phyloP scores from a whole-genome alignment of 1,140 invertebrate genomes.

The Bombus breviceps region DNA sequence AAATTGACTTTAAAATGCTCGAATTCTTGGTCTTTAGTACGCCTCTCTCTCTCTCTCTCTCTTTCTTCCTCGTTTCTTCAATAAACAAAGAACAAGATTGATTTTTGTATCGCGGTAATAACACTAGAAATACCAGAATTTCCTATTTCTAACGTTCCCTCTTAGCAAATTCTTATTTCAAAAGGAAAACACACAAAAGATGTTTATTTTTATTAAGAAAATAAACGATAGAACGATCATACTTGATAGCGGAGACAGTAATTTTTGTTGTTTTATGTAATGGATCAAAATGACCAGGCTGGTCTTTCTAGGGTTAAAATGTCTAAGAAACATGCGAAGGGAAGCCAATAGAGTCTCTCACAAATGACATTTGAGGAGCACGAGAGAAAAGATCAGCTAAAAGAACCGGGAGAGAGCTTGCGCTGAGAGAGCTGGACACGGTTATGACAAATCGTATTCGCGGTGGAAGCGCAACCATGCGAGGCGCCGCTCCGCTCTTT shows the following conservation, averaged over 20 bases:
- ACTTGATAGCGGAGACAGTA: no score
- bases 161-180: no score
- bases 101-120: not conserved
- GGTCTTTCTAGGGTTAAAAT: not conserved
- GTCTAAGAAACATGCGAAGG: not conserved
- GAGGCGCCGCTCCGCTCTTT: slow-evolving; percentile 16
- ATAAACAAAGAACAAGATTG: not conserved
- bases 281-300: not conserved
- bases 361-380: slow-evolving; percentile 21
- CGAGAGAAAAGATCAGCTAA: slow-evolving; percentile 56
- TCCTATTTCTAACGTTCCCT: no score
- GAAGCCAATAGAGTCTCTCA: slow-evolving; percentile 39
- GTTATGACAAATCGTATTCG: slow-evolving; percentile 47
- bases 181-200: not conserved
- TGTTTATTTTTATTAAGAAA: fast-evolving
- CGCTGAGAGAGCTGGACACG: slow-evolving; percentile 43
- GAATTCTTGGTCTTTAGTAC: not conserved
- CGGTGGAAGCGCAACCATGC: slow-evolving; percentile 43
- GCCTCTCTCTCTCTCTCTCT: not conserved
- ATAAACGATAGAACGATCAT: no score
- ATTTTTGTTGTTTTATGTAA: not conserved
- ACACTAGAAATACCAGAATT: not conserved
- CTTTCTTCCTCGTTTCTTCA: not conserved
- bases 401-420: slow-evolving; percentile 58
- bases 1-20: slow-evolving; percentile 3